These are phyloP conservation scores for Balaenoptera acutorostrata DNA, from an alignment of 2,113 vertebrate species.

Conservation along the genomic window DNA sequence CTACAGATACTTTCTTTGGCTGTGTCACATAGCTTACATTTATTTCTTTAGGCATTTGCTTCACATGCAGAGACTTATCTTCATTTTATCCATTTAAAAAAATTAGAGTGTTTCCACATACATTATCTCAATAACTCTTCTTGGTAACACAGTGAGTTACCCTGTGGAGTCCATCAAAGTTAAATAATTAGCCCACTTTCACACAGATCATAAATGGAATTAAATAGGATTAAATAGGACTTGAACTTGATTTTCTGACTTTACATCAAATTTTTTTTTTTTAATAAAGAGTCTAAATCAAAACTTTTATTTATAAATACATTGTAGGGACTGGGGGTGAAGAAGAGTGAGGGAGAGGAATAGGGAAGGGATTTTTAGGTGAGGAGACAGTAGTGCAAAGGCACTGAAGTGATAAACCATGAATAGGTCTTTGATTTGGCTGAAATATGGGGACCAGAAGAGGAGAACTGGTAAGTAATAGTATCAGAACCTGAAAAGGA, in stretches of 20 bases:
- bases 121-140: not conserved
- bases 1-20: not conserved
- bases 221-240: not conserved
- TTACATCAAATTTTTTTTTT: not conserved
- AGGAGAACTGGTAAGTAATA: not conserved
- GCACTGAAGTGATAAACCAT: not conserved
- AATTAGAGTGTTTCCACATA: not conserved
- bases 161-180: not conserved
- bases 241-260: not conserved
- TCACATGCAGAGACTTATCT: not conserved
- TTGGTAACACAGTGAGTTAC: not conserved
- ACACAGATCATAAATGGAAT: not conserved
- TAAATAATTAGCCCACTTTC: not conserved
- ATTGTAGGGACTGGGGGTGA: not conserved
- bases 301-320: not conserved
- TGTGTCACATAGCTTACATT: not conserved
- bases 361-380: not conserved
- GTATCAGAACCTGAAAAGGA: not conserved
- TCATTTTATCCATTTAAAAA: not conserved
- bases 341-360: not conserved
- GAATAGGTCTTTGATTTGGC: not conserved
- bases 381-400: not conserved
- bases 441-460: not conserved
- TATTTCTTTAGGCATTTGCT: not conserved
- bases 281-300: no score